Evolutionary conservation across 2,113 vertebrate species (phyloP).

Genomic region (Galbula dea): DNA sequence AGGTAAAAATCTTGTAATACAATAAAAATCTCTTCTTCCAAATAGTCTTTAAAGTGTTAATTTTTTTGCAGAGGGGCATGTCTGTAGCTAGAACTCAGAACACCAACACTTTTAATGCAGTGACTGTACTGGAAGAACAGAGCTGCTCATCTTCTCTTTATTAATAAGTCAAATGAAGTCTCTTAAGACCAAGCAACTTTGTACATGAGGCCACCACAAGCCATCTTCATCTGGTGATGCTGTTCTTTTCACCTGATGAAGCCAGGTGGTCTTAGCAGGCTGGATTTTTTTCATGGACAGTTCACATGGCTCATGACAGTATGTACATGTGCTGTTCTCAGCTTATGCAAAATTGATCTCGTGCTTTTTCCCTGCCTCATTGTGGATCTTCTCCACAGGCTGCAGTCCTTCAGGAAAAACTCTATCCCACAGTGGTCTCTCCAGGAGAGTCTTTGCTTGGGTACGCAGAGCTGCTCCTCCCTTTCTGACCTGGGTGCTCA

Average conservation of each 20-base stretch:
- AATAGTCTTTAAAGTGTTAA: neutral
- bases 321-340: accelerated
- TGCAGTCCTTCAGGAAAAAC: neutral
- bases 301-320: accelerated
- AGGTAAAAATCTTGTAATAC: neutral
- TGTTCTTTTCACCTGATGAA: neutral
- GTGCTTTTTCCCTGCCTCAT: accelerated
- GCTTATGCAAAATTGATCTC: accelerated
- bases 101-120: neutral
- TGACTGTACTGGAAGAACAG: neutral
- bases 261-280: neutral
- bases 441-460: accelerated
- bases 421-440: accelerated
- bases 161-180: neutral
- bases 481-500: accelerated
- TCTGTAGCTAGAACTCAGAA: neutral
- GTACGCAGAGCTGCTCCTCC: accelerated
- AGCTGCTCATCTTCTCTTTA: neutral
- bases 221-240: too few species aligned
- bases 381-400: accelerated
- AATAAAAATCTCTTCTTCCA: neutral
- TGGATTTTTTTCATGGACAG: neutral
- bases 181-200: neutral
- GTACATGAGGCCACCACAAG: neutral
- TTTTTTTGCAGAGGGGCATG: neutral